These are phyloP conservation scores for Sinosuthora webbiana DNA, from an alignment of 2,113 vertebrate genomes.

Conservation along the genomic window DNA sequence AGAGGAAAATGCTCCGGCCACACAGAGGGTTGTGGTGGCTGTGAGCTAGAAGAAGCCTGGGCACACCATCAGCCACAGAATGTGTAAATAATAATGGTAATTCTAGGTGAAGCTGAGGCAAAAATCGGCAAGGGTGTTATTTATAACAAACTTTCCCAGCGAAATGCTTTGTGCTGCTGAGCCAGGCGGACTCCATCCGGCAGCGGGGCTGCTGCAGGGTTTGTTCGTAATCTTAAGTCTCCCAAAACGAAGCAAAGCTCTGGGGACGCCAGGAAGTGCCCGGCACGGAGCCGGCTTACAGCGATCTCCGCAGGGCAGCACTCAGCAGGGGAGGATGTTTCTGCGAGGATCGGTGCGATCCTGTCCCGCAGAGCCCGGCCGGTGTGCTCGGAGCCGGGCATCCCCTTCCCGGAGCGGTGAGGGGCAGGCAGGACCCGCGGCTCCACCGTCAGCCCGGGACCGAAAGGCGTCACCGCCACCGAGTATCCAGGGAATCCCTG, in stretches of 20 bases:
- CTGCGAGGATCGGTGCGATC: rapidly evolving
- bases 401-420: neutral
- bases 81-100: neutral
- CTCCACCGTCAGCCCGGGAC: too few relatives aligned
- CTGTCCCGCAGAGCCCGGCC: neutral
- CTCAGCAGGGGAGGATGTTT: neutral
- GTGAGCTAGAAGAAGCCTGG: neutral
- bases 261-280: neutral
- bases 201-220: neutral
- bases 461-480: neutral
- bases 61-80: neutral
- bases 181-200: neutral
- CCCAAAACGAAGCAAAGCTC: rapidly evolving
- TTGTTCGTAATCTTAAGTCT: rapidly evolving
- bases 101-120: neutral
- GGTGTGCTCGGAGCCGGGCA: neutral
- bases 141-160: neutral
- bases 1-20: neutral
- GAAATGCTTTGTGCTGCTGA: neutral
- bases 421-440: rapidly evolving
- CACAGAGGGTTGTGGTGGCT: neutral
- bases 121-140: neutral
- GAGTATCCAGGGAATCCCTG: rapidly evolving
- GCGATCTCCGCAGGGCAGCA: neutral
- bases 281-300: rapidly evolving